Base-by-base conservation (phyloP, 1,140 invertebrate species). In the Pseudomyrmex sp. region DNA sequence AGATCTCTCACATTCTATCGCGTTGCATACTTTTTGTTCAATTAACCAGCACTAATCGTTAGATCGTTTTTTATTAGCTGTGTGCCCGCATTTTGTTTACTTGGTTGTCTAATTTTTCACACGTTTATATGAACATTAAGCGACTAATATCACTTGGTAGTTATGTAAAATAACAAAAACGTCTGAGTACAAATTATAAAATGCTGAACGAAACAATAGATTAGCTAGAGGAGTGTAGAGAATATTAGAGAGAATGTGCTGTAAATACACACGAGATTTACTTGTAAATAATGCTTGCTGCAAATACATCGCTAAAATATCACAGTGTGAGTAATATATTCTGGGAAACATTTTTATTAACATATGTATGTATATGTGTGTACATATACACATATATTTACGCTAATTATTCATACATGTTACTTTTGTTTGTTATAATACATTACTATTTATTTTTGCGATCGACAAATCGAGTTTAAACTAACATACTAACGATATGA, bases 11-110 rank as follows among this genome's bases (percentile, higher is more conserved):
- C 65, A 56, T 46, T 77, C 76, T 50, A 85, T 50, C 59, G 35
- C 35, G 69, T 48, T 77, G 54, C 63, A 62, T 84, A 66, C 15
- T 77, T 52, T 66, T 72, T 72, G 58, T 74, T 20, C 70, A 56
- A 18, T 7, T 73, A 79, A 88, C 54, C 50, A 88, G 68, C 83
- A 85, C 77, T 88, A 88, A 88, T 82, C 44, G 46, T 73, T 83
- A 75, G 63, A 66, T 77, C 23, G 2, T 69, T 18, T 18, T 18
- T 18, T 54, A 77, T 61, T 83, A 88, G 70, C 18, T 54, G 9
- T 52, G 13, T 68, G 23, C 66, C 18, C 46, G 54, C 26, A 59
- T 15, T 56, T 23, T 50, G 3, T 85, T n/a, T 35, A 62, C 18
- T 74, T 74, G 15, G 2, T 79, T 9, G 23, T 20, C 1, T 66